Base-by-base conservation (phyloP, 2,888 invertebrate species). In the Drosophila birchii region DNA sequence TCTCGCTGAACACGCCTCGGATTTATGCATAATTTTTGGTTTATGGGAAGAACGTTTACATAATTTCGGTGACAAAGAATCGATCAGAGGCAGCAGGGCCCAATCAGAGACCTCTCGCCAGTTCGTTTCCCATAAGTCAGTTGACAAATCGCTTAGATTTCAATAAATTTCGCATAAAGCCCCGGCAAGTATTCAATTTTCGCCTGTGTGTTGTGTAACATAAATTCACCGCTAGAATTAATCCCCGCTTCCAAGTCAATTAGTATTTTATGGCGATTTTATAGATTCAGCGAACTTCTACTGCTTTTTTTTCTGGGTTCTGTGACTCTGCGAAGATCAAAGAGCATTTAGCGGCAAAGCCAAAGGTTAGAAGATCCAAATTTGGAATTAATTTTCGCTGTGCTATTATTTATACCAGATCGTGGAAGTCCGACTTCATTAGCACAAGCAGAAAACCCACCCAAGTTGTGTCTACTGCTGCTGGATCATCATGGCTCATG, bases 191-290 rank as follows among this genome's bases (percentile, higher is more conserved):
- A 82, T 89, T 87, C 77, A 87, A 89, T 87, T 80, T 87, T 80
- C 57, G 78, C 59, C 36, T 80, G 51, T 51, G 34, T 53, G 86
- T 84, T 85, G 89, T 88, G 77, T 81, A 85, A 80, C 89, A 89
- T 89, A 85, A 87, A 89, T 86, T 89, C 79, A 80, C 75, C 79
- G 80, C 87, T 81, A 74, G 77, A 85, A 81, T 80, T 87, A 89
- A 89, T 87, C 80, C 78, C 58, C 76, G 71, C 74, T 63, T 76
- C 59, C 59, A 66, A 82, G 78, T 90, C 83, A 88, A 88, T 88
- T 88, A 89, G 90, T 90, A 80, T 75, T 90, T 90, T 80, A 88
- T 78, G 67, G 78, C 77, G 76, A 72, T 81, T 90, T 90, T 80
- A 87, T 88, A 60, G 63, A 57, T 12, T 39, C 45, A 23, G n/a